These are phyloP conservation scores for Cryptophagus acutangulus DNA, from an alignment of 2,888 invertebrate genomes.

Conservation along the genomic window DNA sequence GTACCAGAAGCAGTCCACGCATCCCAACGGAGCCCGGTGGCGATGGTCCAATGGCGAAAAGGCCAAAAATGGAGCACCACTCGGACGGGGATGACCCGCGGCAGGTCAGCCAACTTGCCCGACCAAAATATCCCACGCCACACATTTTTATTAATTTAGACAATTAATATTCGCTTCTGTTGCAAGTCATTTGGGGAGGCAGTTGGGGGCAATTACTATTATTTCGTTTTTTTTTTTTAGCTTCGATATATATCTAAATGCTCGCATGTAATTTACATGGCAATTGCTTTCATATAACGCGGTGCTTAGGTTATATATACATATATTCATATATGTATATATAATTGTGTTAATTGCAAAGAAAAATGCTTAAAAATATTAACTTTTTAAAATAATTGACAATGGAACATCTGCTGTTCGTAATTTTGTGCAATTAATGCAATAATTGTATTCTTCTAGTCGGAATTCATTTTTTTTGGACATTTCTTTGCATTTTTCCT, in stretches of 20 bases:
- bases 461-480: no score
- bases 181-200: slow-evolving; percentile 6
- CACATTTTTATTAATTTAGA: slow-evolving; percentile 39
- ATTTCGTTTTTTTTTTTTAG: not conserved
- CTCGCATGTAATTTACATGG: no score
- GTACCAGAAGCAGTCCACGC: slow-evolving; percentile 32
- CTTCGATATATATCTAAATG: slow-evolving; percentile 3
- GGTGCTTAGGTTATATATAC: no score
- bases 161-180: slow-evolving; percentile 30
- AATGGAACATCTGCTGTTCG: no score
- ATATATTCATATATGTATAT: no score
- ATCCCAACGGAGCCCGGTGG: slow-evolving; percentile 27
- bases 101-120: slow-evolving; percentile 44
- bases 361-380: no score
- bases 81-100: slow-evolving; percentile 42
- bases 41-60: slow-evolving; percentile 35
- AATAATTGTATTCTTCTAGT: no score
- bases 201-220: slow-evolving; percentile 1
- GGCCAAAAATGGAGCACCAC: slow-evolving; percentile 39
- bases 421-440: no score
- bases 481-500: no score
- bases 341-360: no score
- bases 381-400: no score
- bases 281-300: no score
- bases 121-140: slow-evolving; percentile 30